Conservation (phyloP, 2,797 vertebrate species). For the Urocyon cinereoargenteus region DNA sequence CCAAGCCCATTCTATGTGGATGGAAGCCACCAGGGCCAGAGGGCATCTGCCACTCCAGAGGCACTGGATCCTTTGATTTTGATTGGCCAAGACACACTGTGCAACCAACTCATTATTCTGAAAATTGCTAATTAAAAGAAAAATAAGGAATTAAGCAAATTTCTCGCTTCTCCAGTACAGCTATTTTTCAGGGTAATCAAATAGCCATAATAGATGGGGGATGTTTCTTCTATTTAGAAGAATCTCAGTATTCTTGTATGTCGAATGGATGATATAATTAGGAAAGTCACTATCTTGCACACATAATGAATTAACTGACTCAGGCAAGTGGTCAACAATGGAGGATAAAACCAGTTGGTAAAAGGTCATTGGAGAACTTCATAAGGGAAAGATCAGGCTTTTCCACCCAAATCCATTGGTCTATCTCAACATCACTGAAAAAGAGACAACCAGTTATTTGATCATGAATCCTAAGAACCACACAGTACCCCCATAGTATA, state of each 20-base stretch:
- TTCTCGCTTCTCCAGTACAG: conserved; percentile 31
- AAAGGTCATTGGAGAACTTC: not conserved
- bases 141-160: conserved; percentile 49
- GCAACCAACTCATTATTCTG: not conserved
- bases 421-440: not conserved
- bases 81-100: not conserved
- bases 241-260: not conserved
- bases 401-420: not conserved
- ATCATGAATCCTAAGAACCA: not conserved
- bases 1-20: not conserved
- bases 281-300: conserved; percentile 24
- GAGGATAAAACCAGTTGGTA: conserved; percentile 32
- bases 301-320: conserved; percentile 11
- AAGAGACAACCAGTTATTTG: not conserved
- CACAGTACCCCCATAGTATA: not conserved
- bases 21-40: not conserved
- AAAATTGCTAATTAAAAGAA: conserved; percentile 54
- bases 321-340: not conserved
- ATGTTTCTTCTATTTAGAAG: not conserved
- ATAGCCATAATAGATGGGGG: not conserved
- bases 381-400: not conserved
- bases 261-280: not conserved
- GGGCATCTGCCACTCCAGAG: not conserved
- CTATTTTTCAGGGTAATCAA: conserved; percentile 33
- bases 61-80: not conserved